These are phyloP conservation scores for Siniperca scherzeri DNA, from an alignment of 2,797 vertebrate genomes.

Conservation along the genomic window DNA sequence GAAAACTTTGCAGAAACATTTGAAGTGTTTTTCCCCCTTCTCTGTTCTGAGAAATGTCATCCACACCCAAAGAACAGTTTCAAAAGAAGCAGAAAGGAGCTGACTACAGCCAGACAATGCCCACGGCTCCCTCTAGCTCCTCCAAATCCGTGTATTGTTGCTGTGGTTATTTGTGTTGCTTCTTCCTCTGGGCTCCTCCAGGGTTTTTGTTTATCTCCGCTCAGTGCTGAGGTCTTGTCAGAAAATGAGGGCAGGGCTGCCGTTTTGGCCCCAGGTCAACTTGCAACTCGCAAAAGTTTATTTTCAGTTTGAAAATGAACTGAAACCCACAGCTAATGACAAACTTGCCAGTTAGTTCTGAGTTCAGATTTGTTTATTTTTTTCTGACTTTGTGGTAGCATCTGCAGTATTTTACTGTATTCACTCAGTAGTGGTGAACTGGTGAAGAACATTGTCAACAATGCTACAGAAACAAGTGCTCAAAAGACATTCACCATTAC, in stretches of 20 bases:
- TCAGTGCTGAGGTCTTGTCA: conserved; percentile 75
- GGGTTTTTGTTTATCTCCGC: conserved; percentile 78
- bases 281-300: conserved; percentile 56
- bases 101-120: conserved; percentile 79
- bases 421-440: background rate
- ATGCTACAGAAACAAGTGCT: background rate
- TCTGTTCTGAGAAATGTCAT: conserved; percentile 82
- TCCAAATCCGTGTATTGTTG: conserved; percentile 83
- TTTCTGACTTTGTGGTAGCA: conserved; percentile 3
- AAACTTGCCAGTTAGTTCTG: conserved; percentile 31
- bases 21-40: conserved; percentile 72
- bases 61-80: conserved; percentile 78
- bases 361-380: background rate
- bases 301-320: conserved; percentile 57
- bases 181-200: conserved; percentile 71
- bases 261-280: conserved; percentile 74
- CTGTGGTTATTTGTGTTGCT: conserved; percentile 77
- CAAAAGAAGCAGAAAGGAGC: conserved; percentile 77
- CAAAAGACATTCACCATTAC: conserved; percentile 9
- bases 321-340: conserved; percentile 47
- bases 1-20: conserved; percentile 76
- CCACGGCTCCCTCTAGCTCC: conserved; percentile 72
- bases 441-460: background rate
- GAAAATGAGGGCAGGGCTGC: conserved; percentile 75
- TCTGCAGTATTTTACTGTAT: background rate